Base-by-base conservation (phyloP, 2,113 vertebrate genomes). In the Mobula birostris region DNA sequence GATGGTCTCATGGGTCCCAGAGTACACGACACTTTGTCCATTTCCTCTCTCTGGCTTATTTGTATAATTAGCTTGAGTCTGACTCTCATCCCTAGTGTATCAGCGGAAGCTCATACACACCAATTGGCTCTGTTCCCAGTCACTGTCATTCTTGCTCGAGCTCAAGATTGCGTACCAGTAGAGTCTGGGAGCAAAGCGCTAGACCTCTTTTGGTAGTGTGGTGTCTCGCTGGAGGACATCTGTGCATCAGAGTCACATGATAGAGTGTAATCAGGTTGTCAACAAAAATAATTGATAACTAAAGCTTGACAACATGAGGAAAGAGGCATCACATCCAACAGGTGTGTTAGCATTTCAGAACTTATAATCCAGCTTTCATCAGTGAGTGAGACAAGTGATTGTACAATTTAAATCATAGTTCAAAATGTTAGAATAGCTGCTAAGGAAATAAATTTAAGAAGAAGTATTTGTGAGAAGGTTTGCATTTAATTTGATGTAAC, bases 241-340 rank as follows among this genome's bases (percentile, higher is more conserved):
- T 91, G 88, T 32, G 32, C 36, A 66, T 91, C 24, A 70, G 3
- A 91, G 12, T 36, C 88, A 68, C 27, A 8, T 74, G 40, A 93
- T 36, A 48, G 40, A 48, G 36, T 72, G 91, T 93, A 76, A 93
- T 74, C 91, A 93, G 68, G 29, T 93, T 93, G 40, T 93, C 68
- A 48, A 56, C 70, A 24, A 68, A 93, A 7, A 36, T 74, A 56
- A 93, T 93, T 93, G 40, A 74, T 74, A 93, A 93, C 9, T 92
- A 2, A 0, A 56, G 21, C 11, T 29, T 56, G 70, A 70, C 36
- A 93, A 11, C 21, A 36, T 11, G 32, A 93, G 90, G 68, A 72
- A 27, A 66, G 29, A 88, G 58, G 9, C 85, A 66, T 19, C 61
- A 19, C n/a, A 63, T 9, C 85, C 85, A 66, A 6, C 61, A 66